phyloP scores from a whole-genome alignment of 2,113 vertebrate genomes.

The Isurus oxyrinchus region DNA sequence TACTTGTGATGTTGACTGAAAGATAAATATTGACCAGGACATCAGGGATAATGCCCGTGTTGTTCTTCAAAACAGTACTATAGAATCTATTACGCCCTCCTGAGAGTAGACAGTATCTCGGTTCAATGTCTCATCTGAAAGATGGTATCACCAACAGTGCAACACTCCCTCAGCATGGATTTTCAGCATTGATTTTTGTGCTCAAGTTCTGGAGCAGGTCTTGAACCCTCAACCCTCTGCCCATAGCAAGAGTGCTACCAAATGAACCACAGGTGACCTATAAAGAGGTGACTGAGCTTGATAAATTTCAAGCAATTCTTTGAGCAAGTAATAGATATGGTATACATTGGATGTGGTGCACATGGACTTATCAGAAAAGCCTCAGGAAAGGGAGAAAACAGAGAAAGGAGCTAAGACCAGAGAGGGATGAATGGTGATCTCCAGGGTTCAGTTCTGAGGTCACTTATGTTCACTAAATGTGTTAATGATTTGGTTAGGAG shows the following conservation, averaged over 20 bases:
- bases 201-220: too few species aligned
- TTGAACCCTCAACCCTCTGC: too few species aligned
- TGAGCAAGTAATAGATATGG: neutral
- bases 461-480: neutral
- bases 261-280: too few species aligned
- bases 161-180: too few species aligned
- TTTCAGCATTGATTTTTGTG: too few species aligned
- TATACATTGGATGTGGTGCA: neutral
- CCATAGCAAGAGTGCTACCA: too few species aligned
- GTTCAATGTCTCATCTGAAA: too few species aligned
- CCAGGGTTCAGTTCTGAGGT: neutral
- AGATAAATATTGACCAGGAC: neutral
- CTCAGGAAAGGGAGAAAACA: neutral
- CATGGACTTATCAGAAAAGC: neutral
- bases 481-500: neutral
- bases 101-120: too few species aligned
- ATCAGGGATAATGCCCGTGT: too few species aligned
- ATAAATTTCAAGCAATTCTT: neutral
- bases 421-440: neutral
- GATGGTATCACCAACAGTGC: too few species aligned
- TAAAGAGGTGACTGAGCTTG: neutral
- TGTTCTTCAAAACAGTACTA: too few species aligned
- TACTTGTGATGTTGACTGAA: neutral
- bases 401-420: neutral
- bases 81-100: too few species aligned